Evolutionary conservation across 2,797 vertebrate species (phyloP), one percentile per base, ranked within the genome.

Genomic region (Sparidentex hasta): DNA sequence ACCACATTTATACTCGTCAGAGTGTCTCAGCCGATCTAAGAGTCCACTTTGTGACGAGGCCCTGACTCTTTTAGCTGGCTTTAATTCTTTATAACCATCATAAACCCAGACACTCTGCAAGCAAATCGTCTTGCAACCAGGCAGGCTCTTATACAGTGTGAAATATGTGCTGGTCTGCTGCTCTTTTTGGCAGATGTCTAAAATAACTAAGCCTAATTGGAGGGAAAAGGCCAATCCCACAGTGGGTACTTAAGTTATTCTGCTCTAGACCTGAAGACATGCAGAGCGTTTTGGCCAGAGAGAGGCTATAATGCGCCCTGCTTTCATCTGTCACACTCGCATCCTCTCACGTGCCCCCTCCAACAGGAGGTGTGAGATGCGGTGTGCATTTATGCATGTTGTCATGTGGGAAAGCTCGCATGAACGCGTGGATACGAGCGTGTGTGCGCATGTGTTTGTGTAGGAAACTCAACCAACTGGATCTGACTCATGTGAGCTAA

Each of bases 201-300:
- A 90, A 85, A 90, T 88, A 89, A 86, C 76, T 82, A 80, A 85
- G 71, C 71, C 74, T 92, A 89, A 92, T 88, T 85, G 86, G 80
- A 85, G 67, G 80, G 71, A 83, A 87, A 88, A 82, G 74, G 81
- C 63, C 78, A 80, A 71, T 84, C 84, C 80, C 52, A 62, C 41
- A 62, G 76, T 81, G 76, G 74, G 43, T 56, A 18, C 68, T 90
- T 67, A 38, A 87, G 78, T 82, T 67, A 71, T 65, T 77, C 61
- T 7, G 61, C 78, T 71, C 21, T 17, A 55, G 73, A 84, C 55
- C 71, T 63, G 77, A 77, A 65, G 65, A 79, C 58, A 74, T 71
- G 59, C 71, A 48, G 27, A 81, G 72, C 48, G 59, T 84, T 33
- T 82, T 77, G 73, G 61, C 80, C 76, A 47, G 51, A 68, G 71